Evolutionary conservation across 2,113 vertebrate species (phyloP).

Genomic region (Notechis scutatus): DNA sequence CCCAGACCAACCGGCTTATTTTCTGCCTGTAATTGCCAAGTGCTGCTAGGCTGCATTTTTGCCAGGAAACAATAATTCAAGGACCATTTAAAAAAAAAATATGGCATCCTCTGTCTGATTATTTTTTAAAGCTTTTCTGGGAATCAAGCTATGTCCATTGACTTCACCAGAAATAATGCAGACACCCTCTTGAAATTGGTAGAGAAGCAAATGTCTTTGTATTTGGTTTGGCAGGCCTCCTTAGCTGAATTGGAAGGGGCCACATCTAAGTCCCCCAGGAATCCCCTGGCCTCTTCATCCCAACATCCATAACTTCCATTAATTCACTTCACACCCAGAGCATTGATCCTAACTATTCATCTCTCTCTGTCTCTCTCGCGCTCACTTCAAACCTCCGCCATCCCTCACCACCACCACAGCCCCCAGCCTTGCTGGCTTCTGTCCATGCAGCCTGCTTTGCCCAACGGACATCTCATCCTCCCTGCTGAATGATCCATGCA

Average conservation of each 20-base stretch:
- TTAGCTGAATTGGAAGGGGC: not conserved
- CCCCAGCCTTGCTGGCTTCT: constrained; percentile 26
- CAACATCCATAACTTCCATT: constrained; percentile 54
- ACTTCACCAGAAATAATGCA: not conserved
- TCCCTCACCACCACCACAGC: constrained; percentile 8
- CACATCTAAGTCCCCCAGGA: not conserved
- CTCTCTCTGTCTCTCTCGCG: constrained; percentile 50
- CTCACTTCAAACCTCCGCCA: constrained; percentile 38
- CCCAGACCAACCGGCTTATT: not conserved
- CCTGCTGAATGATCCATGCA: constrained; percentile 68
- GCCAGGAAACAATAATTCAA: not conserved
- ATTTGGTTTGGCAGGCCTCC: no score
- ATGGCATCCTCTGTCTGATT: not conserved
- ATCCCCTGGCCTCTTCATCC: not conserved
- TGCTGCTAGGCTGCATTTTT: not conserved
- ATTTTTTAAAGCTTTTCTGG: not conserved
- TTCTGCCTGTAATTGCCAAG: not conserved
- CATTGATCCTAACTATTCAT: constrained; percentile 55
- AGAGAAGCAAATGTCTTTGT: not conserved
- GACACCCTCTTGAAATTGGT: not conserved
- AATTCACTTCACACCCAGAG: constrained; percentile 69
- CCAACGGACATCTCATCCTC: constrained; percentile 53
- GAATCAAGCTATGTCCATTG: not conserved
- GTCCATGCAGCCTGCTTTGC: constrained; percentile 48
- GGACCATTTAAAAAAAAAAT: not conserved